These are phyloP conservation scores for Caenorhabditis uteleia DNA, from an alignment of 2,888 invertebrate genomes.

Conservation along the genomic window DNA sequence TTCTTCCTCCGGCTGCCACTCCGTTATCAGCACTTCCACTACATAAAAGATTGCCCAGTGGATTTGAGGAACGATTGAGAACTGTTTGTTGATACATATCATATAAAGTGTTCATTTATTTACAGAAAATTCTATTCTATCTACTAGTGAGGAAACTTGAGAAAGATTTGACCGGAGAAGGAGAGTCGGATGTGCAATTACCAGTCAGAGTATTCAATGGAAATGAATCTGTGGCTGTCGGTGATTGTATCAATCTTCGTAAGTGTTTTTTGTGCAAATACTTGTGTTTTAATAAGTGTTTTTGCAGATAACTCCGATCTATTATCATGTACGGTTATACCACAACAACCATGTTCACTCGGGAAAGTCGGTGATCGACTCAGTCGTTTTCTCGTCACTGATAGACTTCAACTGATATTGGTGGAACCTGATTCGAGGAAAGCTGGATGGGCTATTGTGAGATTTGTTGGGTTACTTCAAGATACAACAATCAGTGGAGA, in stretches of 20 bases:
- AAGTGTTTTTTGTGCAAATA: slow-evolving; percentile 64
- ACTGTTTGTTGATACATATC: slow-evolving; percentile 69
- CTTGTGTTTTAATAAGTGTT: not conserved
- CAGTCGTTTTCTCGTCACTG: slow-evolving; percentile 89
- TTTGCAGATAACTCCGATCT: slow-evolving; percentile 92
- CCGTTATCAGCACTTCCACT: slow-evolving; percentile 94
- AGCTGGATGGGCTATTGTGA: slow-evolving; percentile 96
- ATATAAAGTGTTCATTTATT: not conserved
- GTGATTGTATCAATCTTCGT: slow-evolving; percentile 95
- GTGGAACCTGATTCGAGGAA: slow-evolving; percentile 94
- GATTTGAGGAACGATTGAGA: slow-evolving; percentile 80
- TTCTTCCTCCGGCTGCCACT: slow-evolving; percentile 92
- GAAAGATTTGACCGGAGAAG: slow-evolving; percentile 73
- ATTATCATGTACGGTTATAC: slow-evolving; percentile 86
- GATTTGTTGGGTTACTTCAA: slow-evolving; percentile 88
- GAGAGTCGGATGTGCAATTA: slow-evolving; percentile 84
- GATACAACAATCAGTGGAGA: slow-evolving; percentile 94
- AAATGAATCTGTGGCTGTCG: slow-evolving; percentile 86
- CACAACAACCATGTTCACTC: slow-evolving; percentile 71
- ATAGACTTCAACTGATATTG: slow-evolving; percentile 89
- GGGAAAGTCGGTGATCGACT: slow-evolving; percentile 79
- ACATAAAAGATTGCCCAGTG: slow-evolving; percentile 90
- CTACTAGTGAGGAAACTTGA: slow-evolving; percentile 50
- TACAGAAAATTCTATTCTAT: slow-evolving; percentile 49
- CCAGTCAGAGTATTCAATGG: slow-evolving; percentile 80